These are phyloP conservation scores for Parnassius orleans DNA, from an alignment of 2,888 invertebrate species.

Conservation along the genomic window DNA sequence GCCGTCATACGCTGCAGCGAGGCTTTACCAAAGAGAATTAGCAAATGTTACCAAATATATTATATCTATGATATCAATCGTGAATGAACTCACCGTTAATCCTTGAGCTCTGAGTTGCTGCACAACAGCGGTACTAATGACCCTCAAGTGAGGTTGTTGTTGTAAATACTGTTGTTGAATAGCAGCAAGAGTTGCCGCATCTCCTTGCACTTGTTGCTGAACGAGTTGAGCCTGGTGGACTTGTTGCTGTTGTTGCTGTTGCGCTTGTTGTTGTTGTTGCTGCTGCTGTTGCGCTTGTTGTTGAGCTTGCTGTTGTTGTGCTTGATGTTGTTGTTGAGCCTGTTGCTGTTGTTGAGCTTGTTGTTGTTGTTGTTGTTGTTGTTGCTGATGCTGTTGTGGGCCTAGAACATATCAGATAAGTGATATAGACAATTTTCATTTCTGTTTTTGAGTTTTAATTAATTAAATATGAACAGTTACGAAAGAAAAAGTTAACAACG, in stretches of 20 bases:
- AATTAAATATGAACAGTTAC: too few species aligned
- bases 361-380: too few species aligned
- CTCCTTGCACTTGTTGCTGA: constrained; percentile 61
- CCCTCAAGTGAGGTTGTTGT: constrained; percentile 79
- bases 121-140: constrained; percentile 81
- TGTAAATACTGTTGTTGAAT: constrained; percentile 76
- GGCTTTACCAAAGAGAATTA: too few species aligned
- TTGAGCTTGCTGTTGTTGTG: too few species aligned
- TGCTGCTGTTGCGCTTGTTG: constrained; percentile 41
- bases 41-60: background rate
- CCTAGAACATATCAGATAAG: too few species aligned
- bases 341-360: constrained; percentile 43
- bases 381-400: too few species aligned
- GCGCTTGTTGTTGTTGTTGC: constrained; percentile 43
- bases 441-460: too few species aligned
- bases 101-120: constrained; percentile 81
- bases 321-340: constrained; percentile 51
- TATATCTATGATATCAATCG: constrained; percentile 23
- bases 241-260: constrained; percentile 40
- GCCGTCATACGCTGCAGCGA: too few species aligned
- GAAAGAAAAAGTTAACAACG: too few species aligned
- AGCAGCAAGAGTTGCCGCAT: constrained; percentile 71
- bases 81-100: constrained; percentile 58
- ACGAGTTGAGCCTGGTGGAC: constrained; percentile 59
- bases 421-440: too few species aligned